Base-by-base conservation (phyloP, 2,888 invertebrate genomes). In the Drosophila leonis region DNA sequence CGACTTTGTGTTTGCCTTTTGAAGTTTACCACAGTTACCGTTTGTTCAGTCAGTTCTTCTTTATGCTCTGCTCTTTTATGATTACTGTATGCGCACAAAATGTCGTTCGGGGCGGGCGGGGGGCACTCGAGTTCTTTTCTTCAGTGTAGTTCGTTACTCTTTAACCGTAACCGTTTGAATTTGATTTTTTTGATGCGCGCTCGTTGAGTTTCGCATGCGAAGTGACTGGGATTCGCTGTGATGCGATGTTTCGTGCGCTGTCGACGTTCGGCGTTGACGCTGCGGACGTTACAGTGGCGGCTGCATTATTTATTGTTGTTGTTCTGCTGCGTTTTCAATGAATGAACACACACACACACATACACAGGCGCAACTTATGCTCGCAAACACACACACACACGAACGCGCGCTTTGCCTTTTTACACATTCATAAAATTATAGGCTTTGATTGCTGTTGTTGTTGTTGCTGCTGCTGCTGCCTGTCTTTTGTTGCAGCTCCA, bases 151-250 rank as follows among this genome's bases (percentile, higher is more conserved):
- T 72, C 72, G 87, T 72, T 84, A 73, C 72, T 82, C 82, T 70
- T 72, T 75, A 64, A 65, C 69, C 72, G 70, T 77, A 75, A 80
- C 65, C 70, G 88, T 83, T 83, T 85, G 75, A 80, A 83, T 77
- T 87, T 75, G 77, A 77, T 72, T 80, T 71, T 74, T 75, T 75
- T 75, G 90, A 82, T 85, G 85, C 90, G 88, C 86, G 86, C 83
- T 90, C 90, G 79, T 74, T 83, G 88, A 83, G 88, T 81, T 86
- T 90, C 88, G 90, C 86, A 83, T 82, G 85, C 79, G 77, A 90
- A 86, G 83, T 90, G 86, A 42, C 10, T 20, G 42, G 0, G 35
- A 89, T 87, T 82, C 84, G 84, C 63, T 77, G 65, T 67, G 65
- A 29, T 70, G 77, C 44, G 44, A 44, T 67, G 57, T 46, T 65